These are phyloP conservation scores for Anolis apletophallus DNA, from an alignment of 2,797 vertebrate genomes.

Conservation along the genomic window DNA sequence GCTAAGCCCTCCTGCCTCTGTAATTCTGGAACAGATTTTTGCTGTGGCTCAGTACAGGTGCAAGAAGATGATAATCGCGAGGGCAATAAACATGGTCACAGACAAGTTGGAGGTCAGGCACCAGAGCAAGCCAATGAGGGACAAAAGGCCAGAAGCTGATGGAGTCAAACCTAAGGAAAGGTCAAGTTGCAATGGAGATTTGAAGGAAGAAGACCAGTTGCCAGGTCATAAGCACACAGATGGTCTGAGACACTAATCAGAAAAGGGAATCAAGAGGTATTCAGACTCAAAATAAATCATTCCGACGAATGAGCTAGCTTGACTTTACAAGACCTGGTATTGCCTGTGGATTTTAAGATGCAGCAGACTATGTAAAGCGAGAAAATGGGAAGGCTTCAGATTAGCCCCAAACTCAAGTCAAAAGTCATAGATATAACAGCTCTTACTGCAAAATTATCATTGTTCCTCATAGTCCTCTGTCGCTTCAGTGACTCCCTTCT, in stretches of 20 bases:
- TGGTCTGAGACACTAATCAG: not conserved
- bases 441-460: no score
- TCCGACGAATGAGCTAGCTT: not conserved
- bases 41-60: not conserved
- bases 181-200: not conserved
- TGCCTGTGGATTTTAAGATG: no score
- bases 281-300: not conserved
- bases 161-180: not conserved
- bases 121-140: not conserved
- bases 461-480: no score
- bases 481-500: no score
- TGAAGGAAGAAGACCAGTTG: not conserved
- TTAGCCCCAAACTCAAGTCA: no score
- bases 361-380: no score
- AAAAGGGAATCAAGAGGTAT: not conserved
- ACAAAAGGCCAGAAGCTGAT: not conserved
- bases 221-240: not conserved
- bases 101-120: not conserved
- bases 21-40: not conserved
- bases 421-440: no score
- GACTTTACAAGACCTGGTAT: no score
- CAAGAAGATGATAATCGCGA: not conserved
- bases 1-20: not conserved
- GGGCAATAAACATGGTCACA: not conserved
- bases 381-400: no score